Conservation (phyloP, 2,113 vertebrate genomes). For the Otus sunia region DNA sequence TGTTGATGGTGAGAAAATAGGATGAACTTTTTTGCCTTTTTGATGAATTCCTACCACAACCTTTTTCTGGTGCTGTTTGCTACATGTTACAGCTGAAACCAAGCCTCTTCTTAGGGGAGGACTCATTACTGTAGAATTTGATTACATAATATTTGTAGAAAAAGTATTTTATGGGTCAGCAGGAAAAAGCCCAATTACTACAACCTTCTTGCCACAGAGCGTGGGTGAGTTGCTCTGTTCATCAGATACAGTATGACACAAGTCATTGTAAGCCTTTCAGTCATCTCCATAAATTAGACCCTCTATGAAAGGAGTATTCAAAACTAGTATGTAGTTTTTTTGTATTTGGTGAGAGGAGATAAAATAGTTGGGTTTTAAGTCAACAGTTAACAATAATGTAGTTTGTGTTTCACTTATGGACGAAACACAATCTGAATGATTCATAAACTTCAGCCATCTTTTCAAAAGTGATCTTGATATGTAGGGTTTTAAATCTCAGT, state of each 20-base stretch:
- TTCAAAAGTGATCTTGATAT: not conserved
- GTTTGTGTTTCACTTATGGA: not conserved
- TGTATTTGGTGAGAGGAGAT: not conserved
- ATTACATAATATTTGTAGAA: not conserved
- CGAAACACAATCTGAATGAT: not conserved
- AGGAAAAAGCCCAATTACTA: not conserved
- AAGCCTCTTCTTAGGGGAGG: not conserved
- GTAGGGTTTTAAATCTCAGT: not conserved
- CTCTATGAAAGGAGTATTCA: not conserved
- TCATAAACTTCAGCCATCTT: not conserved
- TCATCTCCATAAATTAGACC: not conserved
- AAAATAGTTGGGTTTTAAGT: not conserved
- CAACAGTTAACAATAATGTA: not conserved
- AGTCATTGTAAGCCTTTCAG: not conserved
- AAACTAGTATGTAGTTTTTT: not conserved
- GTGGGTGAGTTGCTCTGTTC: not conserved
- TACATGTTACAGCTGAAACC: not conserved
- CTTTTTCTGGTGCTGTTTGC: not conserved
- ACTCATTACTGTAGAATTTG: not conserved
- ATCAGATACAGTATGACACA: not conserved
- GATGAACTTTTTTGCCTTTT: not conserved
- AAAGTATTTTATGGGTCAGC: not conserved
- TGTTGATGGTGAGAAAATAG: not conserved
- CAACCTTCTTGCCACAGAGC: not conserved
- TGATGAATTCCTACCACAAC: not conserved